phyloP scores from a whole-genome alignment of 2,888 invertebrate species.

The Strigamia transsilvanica region DNA sequence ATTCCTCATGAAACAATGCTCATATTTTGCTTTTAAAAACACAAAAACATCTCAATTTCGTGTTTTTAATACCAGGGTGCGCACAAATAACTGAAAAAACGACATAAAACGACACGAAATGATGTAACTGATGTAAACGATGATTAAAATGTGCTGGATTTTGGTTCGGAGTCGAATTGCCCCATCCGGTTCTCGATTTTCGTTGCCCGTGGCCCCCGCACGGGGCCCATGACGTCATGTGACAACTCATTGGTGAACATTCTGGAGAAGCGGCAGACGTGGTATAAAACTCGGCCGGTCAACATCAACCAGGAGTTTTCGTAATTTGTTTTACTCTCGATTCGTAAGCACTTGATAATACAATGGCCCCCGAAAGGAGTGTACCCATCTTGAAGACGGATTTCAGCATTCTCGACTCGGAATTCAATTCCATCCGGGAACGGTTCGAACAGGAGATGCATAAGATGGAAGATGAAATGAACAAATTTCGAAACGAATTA shows the following conservation, averaged over 20 bases:
- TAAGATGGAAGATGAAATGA: conserved; percentile 99
- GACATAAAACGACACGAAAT: too few species aligned
- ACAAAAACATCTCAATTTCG: too few species aligned
- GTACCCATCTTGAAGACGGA: conserved; percentile 88
- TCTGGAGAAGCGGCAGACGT: background rate
- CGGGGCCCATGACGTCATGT: conserved; percentile 3
- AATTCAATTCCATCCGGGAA: conserved; percentile 95
- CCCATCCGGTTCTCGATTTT: background rate
- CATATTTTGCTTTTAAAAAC: too few species aligned
- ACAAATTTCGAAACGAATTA: conserved; percentile 88
- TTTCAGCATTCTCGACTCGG: conserved; percentile 94
- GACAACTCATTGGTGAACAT: conserved; percentile 14
- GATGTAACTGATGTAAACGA: too few species aligned
- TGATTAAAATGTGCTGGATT: too few species aligned
- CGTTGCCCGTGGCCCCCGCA: background rate
- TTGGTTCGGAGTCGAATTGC: background rate
- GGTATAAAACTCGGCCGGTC: conserved; percentile 10
- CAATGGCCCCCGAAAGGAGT: conserved; percentile 60
- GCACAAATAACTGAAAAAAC: too few species aligned
- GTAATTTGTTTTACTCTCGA: background rate
- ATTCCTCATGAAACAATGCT: too few species aligned
- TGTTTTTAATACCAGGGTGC: too few species aligned
- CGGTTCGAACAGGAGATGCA: conserved; percentile 96
- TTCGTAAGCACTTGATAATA: too few species aligned
- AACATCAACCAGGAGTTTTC: background rate